Conservation (phyloP, 2,797 vertebrate genomes). For the Gadopsis marmoratus region DNA sequence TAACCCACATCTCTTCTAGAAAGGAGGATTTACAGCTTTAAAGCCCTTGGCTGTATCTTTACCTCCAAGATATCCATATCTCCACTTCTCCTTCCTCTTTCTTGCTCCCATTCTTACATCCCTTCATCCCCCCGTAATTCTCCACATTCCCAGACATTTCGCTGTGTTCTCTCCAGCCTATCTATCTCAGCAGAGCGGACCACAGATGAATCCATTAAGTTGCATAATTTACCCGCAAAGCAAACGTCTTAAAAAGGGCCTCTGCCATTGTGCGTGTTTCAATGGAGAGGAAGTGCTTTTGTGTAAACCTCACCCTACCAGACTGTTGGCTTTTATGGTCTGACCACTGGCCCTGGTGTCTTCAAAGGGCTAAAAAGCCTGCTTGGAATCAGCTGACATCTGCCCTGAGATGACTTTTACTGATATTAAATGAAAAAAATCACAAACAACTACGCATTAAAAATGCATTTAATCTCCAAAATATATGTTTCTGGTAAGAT, state of each 20-base stretch:
- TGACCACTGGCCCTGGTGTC: constrained; percentile 53
- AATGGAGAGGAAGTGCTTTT: constrained; percentile 72
- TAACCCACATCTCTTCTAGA: constrained; percentile 54
- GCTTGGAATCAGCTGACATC: constrained; percentile 37
- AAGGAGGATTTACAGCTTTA: constrained; percentile 72
- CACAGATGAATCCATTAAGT: constrained; percentile 78
- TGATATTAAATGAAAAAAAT: constrained; percentile 15
- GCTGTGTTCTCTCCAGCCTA: constrained; percentile 46
- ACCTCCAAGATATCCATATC: constrained; percentile 70
- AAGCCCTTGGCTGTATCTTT: constrained; percentile 69
- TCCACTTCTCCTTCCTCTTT: constrained; percentile 54
- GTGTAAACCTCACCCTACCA: constrained; percentile 59
- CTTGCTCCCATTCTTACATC: constrained; percentile 61
- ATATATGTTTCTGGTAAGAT: not conserved
- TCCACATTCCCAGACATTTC: constrained; percentile 72
- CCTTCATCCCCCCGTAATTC: constrained; percentile 68
- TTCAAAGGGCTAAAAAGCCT: constrained; percentile 43
- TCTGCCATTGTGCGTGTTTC: constrained; percentile 71
- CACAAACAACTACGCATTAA: constrained; percentile 3
- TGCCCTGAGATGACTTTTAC: constrained; percentile 37
- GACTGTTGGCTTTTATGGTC: constrained; percentile 67
- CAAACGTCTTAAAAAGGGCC: constrained; percentile 69
- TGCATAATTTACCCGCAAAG: constrained; percentile 78
- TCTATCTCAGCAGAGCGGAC: constrained; percentile 58
- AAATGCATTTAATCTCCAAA: constrained; percentile 15